Evolutionary conservation across 2,888 invertebrate genomes (phyloP).

Genomic region (Mythimna albipuncta): DNA sequence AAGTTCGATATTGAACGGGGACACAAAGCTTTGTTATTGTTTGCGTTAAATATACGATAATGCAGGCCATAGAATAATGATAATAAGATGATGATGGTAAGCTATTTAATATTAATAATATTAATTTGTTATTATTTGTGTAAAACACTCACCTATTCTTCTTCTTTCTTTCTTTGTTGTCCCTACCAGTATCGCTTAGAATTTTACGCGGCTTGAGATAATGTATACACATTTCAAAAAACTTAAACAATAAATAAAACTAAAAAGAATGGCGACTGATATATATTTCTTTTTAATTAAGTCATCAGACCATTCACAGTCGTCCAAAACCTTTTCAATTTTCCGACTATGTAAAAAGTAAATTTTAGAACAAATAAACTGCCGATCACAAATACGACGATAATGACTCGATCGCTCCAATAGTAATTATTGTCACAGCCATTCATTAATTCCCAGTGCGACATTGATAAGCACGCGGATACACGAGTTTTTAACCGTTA

Average conservation of each 20-base stretch:
- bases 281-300: not conserved
- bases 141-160: constrained; percentile 8
- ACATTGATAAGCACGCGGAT: constrained; percentile 2
- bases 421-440: accelerated
- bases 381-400: not conserved
- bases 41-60: no score
- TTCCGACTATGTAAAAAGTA: no score
- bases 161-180: not conserved
- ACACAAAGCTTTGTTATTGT: no score
- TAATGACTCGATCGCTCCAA: not conserved
- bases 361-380: not conserved
- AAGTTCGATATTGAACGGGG: not conserved
- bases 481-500: no score
- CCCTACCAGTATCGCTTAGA: no score
- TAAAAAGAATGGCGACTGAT: not conserved
- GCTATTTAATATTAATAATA: no score
- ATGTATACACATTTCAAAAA: constrained; percentile 3
- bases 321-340: not conserved
- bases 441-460: not conserved
- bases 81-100: no score
- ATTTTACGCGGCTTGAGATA: not conserved
- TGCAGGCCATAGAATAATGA: no score
- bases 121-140: not conserved
- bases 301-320: not conserved
- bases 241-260: not conserved